Conservation (phyloP, 2,113 vertebrate species). For the Callopanchax toddi region DNA sequence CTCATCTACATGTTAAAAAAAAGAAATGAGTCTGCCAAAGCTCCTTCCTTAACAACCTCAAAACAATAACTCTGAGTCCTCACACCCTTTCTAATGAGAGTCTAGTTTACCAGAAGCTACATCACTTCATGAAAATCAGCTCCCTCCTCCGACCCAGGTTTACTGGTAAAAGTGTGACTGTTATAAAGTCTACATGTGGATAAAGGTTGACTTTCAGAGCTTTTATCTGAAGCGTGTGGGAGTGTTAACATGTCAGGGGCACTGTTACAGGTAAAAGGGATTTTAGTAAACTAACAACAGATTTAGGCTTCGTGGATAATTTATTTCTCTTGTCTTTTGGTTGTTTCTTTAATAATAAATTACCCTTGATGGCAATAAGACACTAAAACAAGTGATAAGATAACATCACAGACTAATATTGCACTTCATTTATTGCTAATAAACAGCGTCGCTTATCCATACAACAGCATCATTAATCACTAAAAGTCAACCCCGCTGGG, state of each 20-base stretch:
- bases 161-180: not conserved
- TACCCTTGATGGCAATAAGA: not conserved
- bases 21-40: not conserved
- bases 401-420: not conserved
- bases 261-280: not conserved
- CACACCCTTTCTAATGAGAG: slow-evolving; percentile 13
- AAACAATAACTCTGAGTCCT: slow-evolving; percentile 5
- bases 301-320: too few relatives aligned
- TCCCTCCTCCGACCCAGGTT: not conserved
- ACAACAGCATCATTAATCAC: not conserved
- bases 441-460: not conserved
- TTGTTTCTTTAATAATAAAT: not conserved
- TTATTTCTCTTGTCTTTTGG: too few relatives aligned
- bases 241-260: slow-evolving; percentile 26
- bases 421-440: slow-evolving; percentile 8
- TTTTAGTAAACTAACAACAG: not conserved
- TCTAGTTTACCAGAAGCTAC: not conserved
- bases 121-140: not conserved
- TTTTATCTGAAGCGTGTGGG: slow-evolving; percentile 25
- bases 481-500: not conserved
- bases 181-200: slow-evolving; percentile 4
- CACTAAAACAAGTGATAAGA: slow-evolving; percentile 7
- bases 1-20: not conserved
- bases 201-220: slow-evolving; percentile 24
- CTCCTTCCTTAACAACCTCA: slow-evolving; percentile 20